phyloP scores from a whole-genome alignment of 2,113 vertebrate species.

The Hylia prasina region DNA sequence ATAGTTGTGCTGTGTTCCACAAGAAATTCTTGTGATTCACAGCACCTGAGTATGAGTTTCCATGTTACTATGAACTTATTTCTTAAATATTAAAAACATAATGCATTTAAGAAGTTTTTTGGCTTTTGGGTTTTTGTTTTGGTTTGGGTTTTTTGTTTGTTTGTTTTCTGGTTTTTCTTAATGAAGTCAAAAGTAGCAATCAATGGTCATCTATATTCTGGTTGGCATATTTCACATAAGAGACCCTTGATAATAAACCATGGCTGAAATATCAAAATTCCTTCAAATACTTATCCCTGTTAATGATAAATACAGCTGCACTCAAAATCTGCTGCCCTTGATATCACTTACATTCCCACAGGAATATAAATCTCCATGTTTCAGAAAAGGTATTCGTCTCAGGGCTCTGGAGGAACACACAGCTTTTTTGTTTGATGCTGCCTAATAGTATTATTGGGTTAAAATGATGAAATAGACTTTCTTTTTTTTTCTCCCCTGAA shows the following conservation, averaged over 20 bases:
- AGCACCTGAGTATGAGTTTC: not conserved
- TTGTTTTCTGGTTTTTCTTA: too few relatives aligned
- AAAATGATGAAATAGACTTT: not conserved
- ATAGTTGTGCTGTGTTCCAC: not conserved
- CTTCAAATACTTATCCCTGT: not conserved
- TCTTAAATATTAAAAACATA: not conserved
- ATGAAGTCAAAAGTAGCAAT: not conserved
- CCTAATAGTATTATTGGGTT: not conserved
- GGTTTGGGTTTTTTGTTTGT: not conserved
- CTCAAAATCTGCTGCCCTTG: not conserved
- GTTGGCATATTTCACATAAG: not conserved
- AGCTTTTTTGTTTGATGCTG: not conserved
- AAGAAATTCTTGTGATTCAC: not conserved
- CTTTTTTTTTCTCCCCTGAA: not conserved
- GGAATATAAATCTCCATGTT: constrained; percentile 13
- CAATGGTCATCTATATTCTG: not conserved
- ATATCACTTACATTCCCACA: not conserved
- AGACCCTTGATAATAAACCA: not conserved
- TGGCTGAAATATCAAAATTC: constrained; percentile 10
- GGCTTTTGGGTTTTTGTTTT: not conserved
- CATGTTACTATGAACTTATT: not conserved
- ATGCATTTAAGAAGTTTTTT: not conserved
- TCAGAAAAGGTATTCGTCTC: not conserved
- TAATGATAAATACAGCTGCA: constrained; percentile 13
- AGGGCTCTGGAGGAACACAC: not conserved